These are phyloP conservation scores for Metridium senile DNA, from an alignment of 92 coral and sea anemone species.

Conservation along the genomic window DNA sequence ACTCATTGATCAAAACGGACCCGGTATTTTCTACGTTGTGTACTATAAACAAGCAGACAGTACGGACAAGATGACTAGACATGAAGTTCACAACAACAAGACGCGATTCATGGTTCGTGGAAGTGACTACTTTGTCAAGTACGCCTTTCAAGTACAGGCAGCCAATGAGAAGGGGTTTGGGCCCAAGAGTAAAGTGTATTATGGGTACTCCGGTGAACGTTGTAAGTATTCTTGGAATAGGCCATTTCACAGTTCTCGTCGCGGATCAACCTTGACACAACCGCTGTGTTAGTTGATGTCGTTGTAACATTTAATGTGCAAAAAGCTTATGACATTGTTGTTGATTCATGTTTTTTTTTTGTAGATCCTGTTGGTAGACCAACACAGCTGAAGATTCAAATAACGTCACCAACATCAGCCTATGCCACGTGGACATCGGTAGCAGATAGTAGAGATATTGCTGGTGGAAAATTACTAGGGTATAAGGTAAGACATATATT, in stretches of 20 bases:
- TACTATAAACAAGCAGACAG: slow-evolving; percentile 71
- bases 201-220: slow-evolving; percentile 93
- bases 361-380: slow-evolving; percentile 85
- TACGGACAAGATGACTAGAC: slow-evolving; percentile 53
- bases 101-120: slow-evolving; percentile 52
- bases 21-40: slow-evolving; percentile 80
- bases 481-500: slow-evolving; percentile 74
- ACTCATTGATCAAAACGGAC: slow-evolving; percentile 80
- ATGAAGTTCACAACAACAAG: slow-evolving; percentile 60
- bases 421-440: slow-evolving; percentile 89
- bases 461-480: slow-evolving; percentile 87
- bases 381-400: slow-evolving; percentile 63
- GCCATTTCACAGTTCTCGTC: too few relatives aligned
- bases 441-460: slow-evolving; percentile 50
- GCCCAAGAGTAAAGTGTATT: slow-evolving; percentile 72
- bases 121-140: slow-evolving; percentile 68
- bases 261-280: too few relatives aligned
- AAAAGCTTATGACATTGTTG: too few relatives aligned
- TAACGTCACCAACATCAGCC: slow-evolving; percentile 83
- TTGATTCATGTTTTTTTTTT: not conserved
- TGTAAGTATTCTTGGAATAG: too few relatives aligned
- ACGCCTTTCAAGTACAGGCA: slow-evolving; percentile 86
- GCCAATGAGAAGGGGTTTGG: slow-evolving; percentile 89
- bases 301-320: too few relatives aligned
- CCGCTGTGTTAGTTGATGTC: too few relatives aligned